These are phyloP conservation scores for Acrocephalus kingi DNA, from an alignment of 2,113 vertebrate species.

Conservation along the genomic window DNA sequence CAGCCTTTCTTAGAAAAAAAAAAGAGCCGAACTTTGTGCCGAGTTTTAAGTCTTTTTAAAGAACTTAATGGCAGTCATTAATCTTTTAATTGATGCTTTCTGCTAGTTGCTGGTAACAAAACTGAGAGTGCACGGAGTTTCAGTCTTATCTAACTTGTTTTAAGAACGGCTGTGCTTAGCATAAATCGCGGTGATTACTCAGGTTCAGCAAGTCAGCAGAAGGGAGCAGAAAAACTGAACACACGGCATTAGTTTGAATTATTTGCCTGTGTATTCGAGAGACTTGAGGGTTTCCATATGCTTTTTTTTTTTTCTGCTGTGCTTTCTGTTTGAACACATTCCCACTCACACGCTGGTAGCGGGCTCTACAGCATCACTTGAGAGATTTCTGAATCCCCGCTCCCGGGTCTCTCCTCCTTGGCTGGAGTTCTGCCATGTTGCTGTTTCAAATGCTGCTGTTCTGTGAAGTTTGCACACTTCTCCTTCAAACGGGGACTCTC, in stretches of 20 bases:
- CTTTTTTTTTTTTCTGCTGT: not conserved
- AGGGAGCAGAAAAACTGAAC: not conserved
- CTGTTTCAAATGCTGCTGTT: not conserved
- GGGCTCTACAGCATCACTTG: not conserved
- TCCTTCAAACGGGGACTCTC: not conserved
- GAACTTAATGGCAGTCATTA: not conserved
- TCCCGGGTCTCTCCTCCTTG: not conserved
- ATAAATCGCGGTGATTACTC: not conserved
- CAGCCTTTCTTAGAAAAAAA: not conserved
- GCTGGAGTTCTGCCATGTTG: not conserved
- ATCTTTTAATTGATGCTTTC: not conserved
- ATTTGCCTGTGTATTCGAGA: not conserved
- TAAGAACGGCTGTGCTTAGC: not conserved
- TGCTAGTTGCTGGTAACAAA: not conserved
- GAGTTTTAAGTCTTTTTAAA: not conserved
- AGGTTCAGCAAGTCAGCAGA: not conserved
- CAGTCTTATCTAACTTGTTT: not conserved
- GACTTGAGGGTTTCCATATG: not conserved
- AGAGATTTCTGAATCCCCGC: not conserved
- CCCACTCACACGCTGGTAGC: not conserved
- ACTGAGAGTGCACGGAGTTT: not conserved
- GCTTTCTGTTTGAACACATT: not conserved
- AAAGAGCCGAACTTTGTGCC: not conserved
- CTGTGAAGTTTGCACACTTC: not conserved
- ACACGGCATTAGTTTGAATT: not conserved